Percentiles rank a stretch among this genome's conserved stretches.
Evolutionary conservation across 2,797 vertebrate species (phyloP).

Genomic region (Anguilla obscura): DNA sequence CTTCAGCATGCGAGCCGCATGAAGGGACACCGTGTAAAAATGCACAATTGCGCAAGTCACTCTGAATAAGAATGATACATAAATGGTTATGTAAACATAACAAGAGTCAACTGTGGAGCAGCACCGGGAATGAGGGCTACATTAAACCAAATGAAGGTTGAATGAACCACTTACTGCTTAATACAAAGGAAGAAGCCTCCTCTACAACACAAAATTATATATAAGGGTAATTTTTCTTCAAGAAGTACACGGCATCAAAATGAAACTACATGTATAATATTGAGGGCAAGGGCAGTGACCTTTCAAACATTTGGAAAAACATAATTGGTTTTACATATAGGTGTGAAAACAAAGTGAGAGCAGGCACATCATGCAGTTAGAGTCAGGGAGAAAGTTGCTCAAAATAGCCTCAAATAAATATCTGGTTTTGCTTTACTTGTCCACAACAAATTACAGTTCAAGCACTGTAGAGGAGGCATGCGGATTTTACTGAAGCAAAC

Average conservation of each 20-base stretch:
- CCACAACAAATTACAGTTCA: not conserved
- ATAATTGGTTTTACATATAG: not conserved
- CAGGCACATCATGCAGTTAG: not conserved
- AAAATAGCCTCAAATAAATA: not conserved
- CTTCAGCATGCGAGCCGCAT: not conserved
- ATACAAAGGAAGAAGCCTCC: not conserved
- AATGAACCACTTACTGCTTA: not conserved
- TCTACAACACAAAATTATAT: not conserved
- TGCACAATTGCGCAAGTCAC: not conserved
- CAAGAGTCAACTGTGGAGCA: not conserved
- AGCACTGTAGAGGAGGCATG: not conserved
- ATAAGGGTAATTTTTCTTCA: slow-evolving; percentile 3
- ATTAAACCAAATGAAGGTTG: not conserved
- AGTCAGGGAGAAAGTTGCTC: not conserved
- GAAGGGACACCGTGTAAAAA: not conserved
- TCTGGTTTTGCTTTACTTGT: not conserved
- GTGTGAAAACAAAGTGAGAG: slow-evolving; percentile 5
- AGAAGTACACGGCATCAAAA: not conserved
- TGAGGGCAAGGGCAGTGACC: not conserved
- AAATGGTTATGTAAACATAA: not conserved
- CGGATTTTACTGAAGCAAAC: not conserved
- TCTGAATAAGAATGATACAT: not conserved
- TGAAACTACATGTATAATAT: not conserved
- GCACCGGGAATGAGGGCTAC: not conserved
- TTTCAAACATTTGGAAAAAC: not conserved